Base-by-base conservation (phyloP, 2,797 vertebrate genomes). In the Hippocampus kuda region DNA sequence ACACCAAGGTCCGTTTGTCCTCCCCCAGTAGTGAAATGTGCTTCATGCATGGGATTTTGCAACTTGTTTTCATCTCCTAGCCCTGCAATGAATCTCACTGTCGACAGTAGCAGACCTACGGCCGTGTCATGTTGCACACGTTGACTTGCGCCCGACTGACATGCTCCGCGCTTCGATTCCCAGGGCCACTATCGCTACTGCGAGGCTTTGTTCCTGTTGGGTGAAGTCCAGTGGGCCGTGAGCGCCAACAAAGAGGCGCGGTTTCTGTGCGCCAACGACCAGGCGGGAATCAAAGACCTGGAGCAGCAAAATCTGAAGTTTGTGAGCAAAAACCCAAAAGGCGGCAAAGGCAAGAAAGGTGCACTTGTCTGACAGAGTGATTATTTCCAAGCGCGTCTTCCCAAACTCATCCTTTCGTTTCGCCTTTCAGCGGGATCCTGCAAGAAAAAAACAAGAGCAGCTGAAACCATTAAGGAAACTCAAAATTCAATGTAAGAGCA, bases 151-250 rank as follows among this genome's bases (percentile, higher is more conserved):
- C 16, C 42, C 15, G 8, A 53, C 48, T n/a, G 10, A 38, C 48
- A 1, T 22, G 26, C 13, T 20, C 4, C n/a, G 9, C 34, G 6
- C 4, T 78, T 60, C 65, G 42, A 68, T 76, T 34, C 75, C 38
- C 78, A 98, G 97, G 96, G 95, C 70, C 96, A 98, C 80, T 93
- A 98, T 70, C 93, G 93, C 38, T 98, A 90, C 83, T 97, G 94
- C 79, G 95, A 95, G 81, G 95, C 95, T 0, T 83, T 98, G 72
- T 92, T 90, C n/a, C 79, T 66, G 57, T 53, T 96, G 76, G 94
- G 93, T 3, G 85, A 92, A 46, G 49, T 81, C 0, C 70, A 82
- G 15, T 84, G 80, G 80, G 96, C 97, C 2, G 42, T 96, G 8
- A 75, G 88, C 68, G 91, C 93, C n/a, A 97, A 97, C 73, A 1